Evolutionary conservation across 2,888 invertebrate genomes (phyloP).

Genomic region (Antheraea yamamai): DNA sequence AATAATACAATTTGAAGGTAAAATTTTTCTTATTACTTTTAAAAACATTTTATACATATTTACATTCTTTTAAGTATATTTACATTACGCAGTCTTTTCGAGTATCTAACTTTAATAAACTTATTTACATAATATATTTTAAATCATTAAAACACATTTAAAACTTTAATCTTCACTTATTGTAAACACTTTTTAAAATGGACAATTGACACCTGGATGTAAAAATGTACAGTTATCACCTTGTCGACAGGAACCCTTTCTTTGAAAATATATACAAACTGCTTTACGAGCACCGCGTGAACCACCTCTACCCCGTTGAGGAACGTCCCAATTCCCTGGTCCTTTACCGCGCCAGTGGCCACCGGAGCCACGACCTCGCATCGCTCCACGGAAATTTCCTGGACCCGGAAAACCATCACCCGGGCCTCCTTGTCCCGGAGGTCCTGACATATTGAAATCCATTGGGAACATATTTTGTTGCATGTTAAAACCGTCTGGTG

Average conservation of each 20-base stretch:
- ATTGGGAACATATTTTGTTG: slow-evolving; percentile 77
- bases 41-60: slow-evolving; percentile 32
- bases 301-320: slow-evolving; percentile 72
- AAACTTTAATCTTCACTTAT: slow-evolving; percentile 24
- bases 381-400: slow-evolving; percentile 78
- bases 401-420: slow-evolving; percentile 65
- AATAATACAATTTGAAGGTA: slow-evolving; percentile 6
- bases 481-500: slow-evolving; percentile 71
- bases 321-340: slow-evolving; percentile 73
- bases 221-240: slow-evolving; percentile 92
- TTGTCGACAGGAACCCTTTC: slow-evolving; percentile 90
- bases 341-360: slow-evolving; percentile 79
- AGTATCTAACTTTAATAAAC: slow-evolving; percentile 38
- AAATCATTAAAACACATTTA: slow-evolving; percentile 18
- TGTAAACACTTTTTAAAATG: slow-evolving; percentile 52
- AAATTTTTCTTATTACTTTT: slow-evolving; percentile 8
- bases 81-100: slow-evolving; percentile 58
- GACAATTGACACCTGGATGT: slow-evolving; percentile 87
- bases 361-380: slow-evolving; percentile 78
- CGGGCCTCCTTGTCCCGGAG: slow-evolving; percentile 58
- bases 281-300: slow-evolving; percentile 80
- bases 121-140: slow-evolving; percentile 25
- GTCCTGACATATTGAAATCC: slow-evolving; percentile 76
- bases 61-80: slow-evolving; percentile 45
- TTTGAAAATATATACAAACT: slow-evolving; percentile 90